Base-by-base conservation (phyloP, 92 coral and sea anemone genomes). In the Plumapathes pennacea region DNA sequence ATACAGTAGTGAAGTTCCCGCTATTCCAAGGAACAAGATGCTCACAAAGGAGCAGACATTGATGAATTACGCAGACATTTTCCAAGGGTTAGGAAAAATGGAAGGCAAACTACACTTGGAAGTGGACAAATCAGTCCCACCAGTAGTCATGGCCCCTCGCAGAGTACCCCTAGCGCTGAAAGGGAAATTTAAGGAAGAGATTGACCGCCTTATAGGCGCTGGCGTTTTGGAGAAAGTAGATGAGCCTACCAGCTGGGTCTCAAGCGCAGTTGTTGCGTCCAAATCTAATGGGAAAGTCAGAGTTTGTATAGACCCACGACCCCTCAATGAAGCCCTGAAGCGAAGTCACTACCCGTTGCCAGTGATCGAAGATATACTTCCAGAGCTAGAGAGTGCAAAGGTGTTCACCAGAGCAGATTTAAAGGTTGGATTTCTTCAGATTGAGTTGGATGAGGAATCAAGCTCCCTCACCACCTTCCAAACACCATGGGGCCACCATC, bases 271-370 rank as follows among this genome's bases (percentile, higher is more conserved):
- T 39, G 46, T 66, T 38, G 19, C 58, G 22, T 8, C 12, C 43
- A 64, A 74, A 48, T 67, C 75, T 18, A 49, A 10, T 30, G 82
- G 82, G 15, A 56, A 55, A 49, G 64, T 67, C 10, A n/a, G 75
- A 54, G 30, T 74, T 3, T 74, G 82, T 24, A 54, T 64, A 27
- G 76, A 74, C 54, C 76, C 82, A 5, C 76, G 62, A 39, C 56
- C 23, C 14, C 67, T 69, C 1, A 82, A 77, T 23, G 31, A 12
- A 39, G 78, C 75, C 17, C 24, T 74, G 10, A 65, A 66, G 50
- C 0, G 52, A 46, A 31, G 36, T 25, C 63, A 54, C 24, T 52
- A 4, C 26, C 68, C 68, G 11, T 26, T 57, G 11, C 44, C 46
- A 4, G 41, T 33, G 19, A 69, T 44, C 29, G 76, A 64, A 4